A percentile compares a stretch with the other conserved stretches of the same genome.
Conservation (phyloP, 64 coral and sea anemone species). For the Montipora efflorescens region DNA sequence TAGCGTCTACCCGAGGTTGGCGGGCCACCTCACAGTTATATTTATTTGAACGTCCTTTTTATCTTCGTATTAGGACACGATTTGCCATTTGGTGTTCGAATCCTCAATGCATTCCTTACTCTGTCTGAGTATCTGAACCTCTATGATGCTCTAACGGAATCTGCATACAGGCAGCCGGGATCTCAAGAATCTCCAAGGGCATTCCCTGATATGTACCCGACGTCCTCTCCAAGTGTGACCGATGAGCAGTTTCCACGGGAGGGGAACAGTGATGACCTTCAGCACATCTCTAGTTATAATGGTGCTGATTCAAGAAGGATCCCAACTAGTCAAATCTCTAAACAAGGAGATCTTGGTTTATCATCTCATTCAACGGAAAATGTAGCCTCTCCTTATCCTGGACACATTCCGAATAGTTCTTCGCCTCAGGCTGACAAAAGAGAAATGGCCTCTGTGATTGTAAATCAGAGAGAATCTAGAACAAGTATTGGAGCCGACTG, state of each 20-base stretch:
- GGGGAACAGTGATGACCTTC: not conserved
- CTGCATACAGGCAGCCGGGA: constrained; percentile 65
- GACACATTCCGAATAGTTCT: not conserved
- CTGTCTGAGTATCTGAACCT: constrained; percentile 62
- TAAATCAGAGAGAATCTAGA: not conserved
- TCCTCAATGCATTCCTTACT: constrained; percentile 83
- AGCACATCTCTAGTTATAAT: not conserved
- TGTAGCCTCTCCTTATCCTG: not conserved
- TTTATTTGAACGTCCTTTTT: too few relatives aligned
- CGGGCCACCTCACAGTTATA: too few relatives aligned
- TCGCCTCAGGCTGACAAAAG: not conserved
- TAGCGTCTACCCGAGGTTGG: too few relatives aligned
- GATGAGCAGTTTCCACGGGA: not conserved
- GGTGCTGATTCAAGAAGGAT: not conserved
- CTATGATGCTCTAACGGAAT: constrained; percentile 65
- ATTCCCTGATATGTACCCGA: not conserved
- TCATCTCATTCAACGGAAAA: not conserved
- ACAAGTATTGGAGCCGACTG: not conserved
- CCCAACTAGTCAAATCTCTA: not conserved
- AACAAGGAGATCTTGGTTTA: not conserved
- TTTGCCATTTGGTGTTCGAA: constrained; percentile 92
- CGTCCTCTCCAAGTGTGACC: not conserved
- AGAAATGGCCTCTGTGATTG: not conserved
- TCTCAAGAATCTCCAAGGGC: not conserved
- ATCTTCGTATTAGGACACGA: constrained; percentile 53